Evolutionary conservation across 2,113 vertebrate species (phyloP).

Genomic region (Todiramphus saurophagus): DNA sequence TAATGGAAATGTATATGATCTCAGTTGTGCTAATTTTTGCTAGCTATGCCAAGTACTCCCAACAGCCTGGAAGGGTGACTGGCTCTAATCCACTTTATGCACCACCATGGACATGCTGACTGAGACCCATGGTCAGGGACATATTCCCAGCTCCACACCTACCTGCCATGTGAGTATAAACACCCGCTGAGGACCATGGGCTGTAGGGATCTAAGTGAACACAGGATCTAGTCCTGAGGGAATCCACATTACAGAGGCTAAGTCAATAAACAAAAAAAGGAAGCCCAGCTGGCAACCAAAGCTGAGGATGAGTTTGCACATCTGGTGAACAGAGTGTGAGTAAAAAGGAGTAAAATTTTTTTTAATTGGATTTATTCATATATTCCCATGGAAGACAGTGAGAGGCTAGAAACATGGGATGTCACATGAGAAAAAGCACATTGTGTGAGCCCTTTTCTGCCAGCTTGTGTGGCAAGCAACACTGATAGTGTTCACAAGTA

Average conservation of each 20-base stretch:
- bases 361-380: background rate
- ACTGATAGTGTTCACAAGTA: background rate
- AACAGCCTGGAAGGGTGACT: background rate
- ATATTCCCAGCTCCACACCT: background rate
- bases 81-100: background rate
- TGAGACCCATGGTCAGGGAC: background rate
- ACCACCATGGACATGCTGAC: background rate
- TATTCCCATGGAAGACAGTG: background rate
- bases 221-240: background rate
- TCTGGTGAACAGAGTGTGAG: slow-evolving; percentile 30
- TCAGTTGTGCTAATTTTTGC: slow-evolving; percentile 41
- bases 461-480: background rate
- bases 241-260: background rate
- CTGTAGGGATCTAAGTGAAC: background rate
- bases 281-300: background rate
- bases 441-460: background rate
- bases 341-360: background rate
- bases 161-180: background rate
- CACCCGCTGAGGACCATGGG: background rate
- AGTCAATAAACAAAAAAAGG: background rate
- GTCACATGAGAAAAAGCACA: background rate
- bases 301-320: background rate
- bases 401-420: background rate
- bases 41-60: background rate
- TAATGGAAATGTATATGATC: slow-evolving; percentile 49